phyloP scores from a whole-genome alignment of 2,797 vertebrate species.

The Gila robusta region DNA sequence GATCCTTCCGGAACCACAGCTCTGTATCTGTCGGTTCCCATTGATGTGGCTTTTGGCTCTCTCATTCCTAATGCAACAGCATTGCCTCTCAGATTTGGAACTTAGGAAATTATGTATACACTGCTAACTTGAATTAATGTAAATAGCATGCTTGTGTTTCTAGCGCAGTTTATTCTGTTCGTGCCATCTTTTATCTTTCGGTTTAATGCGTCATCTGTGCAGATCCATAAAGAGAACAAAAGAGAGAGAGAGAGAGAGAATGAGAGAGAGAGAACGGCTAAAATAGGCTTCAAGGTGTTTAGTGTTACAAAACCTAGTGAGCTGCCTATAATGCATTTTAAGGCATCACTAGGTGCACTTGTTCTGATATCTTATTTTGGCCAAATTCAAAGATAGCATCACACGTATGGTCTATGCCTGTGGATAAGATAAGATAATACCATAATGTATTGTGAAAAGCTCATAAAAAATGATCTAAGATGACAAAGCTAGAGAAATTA shows the following conservation, averaged over 20 bases:
- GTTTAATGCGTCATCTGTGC: neutral
- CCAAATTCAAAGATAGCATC: neutral
- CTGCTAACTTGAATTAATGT: neutral
- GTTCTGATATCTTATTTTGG: neutral
- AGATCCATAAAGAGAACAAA: conserved; percentile 20
- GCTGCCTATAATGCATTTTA: neutral
- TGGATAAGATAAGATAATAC: neutral
- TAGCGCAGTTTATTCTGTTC: neutral
- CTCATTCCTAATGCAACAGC: conserved; percentile 37
- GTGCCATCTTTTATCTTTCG: conserved; percentile 20
- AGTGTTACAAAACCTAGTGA: neutral
- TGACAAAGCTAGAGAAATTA: neutral
- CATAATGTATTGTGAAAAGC: neutral
- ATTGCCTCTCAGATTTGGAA: conserved; percentile 6
- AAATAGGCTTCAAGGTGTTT: neutral
- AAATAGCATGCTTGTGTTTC: conserved; percentile 1
- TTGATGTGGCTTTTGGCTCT: conserved; percentile 47
- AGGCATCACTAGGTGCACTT: neutral
- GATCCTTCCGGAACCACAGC: conserved; percentile 44
- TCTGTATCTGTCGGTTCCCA: conserved; percentile 56
- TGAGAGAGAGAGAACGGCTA: neutral
- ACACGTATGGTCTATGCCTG: neutral
- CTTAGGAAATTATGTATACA: conserved; percentile 13
- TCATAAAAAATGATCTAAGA: neutral
- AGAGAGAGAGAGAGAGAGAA: no score